These are phyloP conservation scores for Crocallis elinguaria DNA, from an alignment of 2,888 invertebrate species.

Conservation along the genomic window DNA sequence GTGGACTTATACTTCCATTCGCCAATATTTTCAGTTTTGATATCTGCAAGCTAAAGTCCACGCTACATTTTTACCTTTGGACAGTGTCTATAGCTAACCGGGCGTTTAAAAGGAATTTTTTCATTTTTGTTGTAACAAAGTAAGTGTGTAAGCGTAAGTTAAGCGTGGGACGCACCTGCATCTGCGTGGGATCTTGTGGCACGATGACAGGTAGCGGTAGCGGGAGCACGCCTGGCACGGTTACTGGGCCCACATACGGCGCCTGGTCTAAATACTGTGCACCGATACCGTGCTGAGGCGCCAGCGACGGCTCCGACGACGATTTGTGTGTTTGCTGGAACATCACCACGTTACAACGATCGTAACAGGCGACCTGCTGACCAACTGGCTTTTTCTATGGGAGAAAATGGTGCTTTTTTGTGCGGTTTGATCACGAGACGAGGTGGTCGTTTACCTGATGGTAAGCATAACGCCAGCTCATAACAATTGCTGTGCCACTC, in stretches of 20 bases:
- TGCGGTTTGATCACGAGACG: no score
- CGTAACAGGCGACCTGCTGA: neutral
- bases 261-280: constrained; percentile 69
- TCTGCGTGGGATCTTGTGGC: constrained; percentile 63
- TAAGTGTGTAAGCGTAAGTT: constrained; percentile 15
- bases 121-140: no score
- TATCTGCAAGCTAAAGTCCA: no score
- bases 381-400: neutral
- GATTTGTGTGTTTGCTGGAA: constrained; percentile 43
- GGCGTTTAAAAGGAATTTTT: no score
- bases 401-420: neutral
- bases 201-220: constrained; percentile 63
- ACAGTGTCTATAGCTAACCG: no score
- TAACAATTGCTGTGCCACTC: no score
- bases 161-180: constrained; percentile 62
- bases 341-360: neutral
- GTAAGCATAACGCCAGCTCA: no score
- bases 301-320: constrained; percentile 45
- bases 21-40: no score
- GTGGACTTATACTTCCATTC: no score
- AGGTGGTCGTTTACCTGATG: no score
- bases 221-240: constrained; percentile 52
- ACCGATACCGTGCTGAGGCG: constrained; percentile 69
- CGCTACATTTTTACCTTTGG: no score
- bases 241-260: constrained; percentile 58